Conservation (phyloP, 2,888 invertebrate species). For the Drosophila tripunctata region DNA sequence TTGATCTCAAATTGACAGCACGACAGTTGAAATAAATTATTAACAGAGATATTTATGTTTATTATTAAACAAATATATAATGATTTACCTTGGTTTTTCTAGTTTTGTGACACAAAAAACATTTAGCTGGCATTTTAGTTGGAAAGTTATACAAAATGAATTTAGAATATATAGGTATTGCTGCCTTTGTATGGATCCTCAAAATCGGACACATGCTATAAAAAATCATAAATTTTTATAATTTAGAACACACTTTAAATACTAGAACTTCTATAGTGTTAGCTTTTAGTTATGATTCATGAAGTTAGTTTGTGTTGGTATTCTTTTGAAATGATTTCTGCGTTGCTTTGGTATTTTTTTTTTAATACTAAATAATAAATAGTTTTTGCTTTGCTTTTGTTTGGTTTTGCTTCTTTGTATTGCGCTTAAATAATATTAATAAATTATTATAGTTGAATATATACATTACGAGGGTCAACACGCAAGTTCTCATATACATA, state of each 20-base stretch:
- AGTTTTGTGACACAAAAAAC: slow-evolving; percentile 65
- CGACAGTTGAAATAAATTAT: slow-evolving; percentile 68
- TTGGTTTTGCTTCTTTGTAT: slow-evolving; percentile 45
- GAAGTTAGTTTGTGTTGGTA: slow-evolving; percentile 2
- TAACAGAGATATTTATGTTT: slow-evolving; percentile 42
- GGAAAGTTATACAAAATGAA: slow-evolving; percentile 65
- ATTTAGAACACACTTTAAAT: slow-evolving; percentile 58
- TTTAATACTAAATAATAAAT: slow-evolving; percentile 15
- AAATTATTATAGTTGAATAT: slow-evolving; percentile 22
- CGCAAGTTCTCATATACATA: slow-evolving; percentile 24
- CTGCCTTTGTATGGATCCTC: slow-evolving; percentile 89
- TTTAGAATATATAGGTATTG: slow-evolving; percentile 94
- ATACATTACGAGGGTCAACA: slow-evolving; percentile 29
- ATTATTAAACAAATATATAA: slow-evolving; percentile 23
- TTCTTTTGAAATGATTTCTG: slow-evolving; percentile 12
- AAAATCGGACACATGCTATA: slow-evolving; percentile 89
- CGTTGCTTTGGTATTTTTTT: slow-evolving; percentile 38
- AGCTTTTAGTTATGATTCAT: slow-evolving; percentile 14
- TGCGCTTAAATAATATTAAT: slow-evolving; percentile 6
- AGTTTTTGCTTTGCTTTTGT: slow-evolving; percentile 51
- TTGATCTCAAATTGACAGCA: slow-evolving; percentile 45
- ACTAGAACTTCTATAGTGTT: slow-evolving; percentile 9
- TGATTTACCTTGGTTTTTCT: slow-evolving; percentile 65
- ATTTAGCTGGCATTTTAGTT: slow-evolving; percentile 65
- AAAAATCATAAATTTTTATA: slow-evolving; percentile 71